phyloP scores from a whole-genome alignment of 2,888 invertebrate genomes.

The Amaurobius ferox region DNA sequence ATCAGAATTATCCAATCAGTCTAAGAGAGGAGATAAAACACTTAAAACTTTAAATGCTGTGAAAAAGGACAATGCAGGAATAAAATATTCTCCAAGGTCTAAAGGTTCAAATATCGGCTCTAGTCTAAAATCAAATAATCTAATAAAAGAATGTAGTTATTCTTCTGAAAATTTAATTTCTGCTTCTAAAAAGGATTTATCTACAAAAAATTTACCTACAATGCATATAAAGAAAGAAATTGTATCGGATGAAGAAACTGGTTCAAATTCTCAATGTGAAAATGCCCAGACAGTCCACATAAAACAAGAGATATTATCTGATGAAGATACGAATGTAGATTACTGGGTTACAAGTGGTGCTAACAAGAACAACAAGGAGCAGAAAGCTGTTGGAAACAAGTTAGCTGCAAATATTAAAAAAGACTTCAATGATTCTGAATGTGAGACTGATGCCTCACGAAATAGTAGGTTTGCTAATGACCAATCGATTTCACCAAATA shows the following conservation, averaged over 20 bases:
- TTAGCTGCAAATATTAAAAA: neutral
- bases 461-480: neutral
- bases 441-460: neutral
- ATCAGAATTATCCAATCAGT: too few species aligned
- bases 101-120: too few species aligned
- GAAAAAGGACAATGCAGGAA: too few species aligned
- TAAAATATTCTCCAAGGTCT: too few species aligned
- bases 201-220: too few species aligned
- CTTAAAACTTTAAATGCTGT: too few species aligned
- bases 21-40: too few species aligned
- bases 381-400: neutral
- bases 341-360: neutral
- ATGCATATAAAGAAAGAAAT: neutral
- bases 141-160: too few species aligned
- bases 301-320: constrained; percentile 11
- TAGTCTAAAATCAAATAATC: too few species aligned
- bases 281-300: neutral
- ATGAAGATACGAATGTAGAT: constrained; percentile 16
- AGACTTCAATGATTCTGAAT: neutral
- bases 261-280: neutral
- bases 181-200: too few species aligned
- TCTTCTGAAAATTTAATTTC: too few species aligned
- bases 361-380: too few species aligned
- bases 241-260: neutral
- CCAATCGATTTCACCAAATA: neutral